Percentiles rank a stretch among this genome's conserved stretches.
phyloP scores from a whole-genome alignment of 2,113 vertebrate species.

The Numida meleagris region DNA sequence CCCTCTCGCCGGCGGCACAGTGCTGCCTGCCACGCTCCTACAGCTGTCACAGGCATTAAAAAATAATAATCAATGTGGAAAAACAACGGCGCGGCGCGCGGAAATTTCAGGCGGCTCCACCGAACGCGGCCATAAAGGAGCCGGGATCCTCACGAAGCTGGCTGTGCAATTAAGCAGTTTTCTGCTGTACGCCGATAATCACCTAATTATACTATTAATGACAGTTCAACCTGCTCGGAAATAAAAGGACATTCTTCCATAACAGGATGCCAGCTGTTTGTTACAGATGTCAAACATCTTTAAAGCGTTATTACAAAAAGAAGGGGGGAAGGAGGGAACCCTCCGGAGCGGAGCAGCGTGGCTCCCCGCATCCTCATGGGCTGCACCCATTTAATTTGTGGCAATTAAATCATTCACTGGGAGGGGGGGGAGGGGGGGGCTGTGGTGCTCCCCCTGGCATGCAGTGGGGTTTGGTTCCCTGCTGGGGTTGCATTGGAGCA shows the following conservation, averaged over 20 bases:
- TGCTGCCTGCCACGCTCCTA: slow-evolving; percentile 24
- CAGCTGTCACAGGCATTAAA: slow-evolving; percentile 75
- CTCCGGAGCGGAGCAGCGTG: slow-evolving; percentile 27
- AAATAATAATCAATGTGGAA: slow-evolving; percentile 55
- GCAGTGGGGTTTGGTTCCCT: background rate
- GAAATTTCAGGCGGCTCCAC: slow-evolving; percentile 75
- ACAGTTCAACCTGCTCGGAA: slow-evolving; percentile 86
- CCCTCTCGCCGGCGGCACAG: background rate
- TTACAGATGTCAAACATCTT: slow-evolving; percentile 87
- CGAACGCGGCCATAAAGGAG: slow-evolving; percentile 79
- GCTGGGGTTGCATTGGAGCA: background rate
- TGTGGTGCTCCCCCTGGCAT: background rate
- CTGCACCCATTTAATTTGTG: background rate
- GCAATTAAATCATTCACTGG: background rate
- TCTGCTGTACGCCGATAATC: slow-evolving; percentile 85
- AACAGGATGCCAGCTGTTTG: slow-evolving; percentile 84
- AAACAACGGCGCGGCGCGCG: slow-evolving; percentile 70
- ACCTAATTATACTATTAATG: slow-evolving; percentile 90
- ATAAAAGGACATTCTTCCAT: slow-evolving; percentile 84
- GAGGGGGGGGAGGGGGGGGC: background rate
- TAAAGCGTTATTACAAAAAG: slow-evolving; percentile 76
- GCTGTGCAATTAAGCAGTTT: slow-evolving; percentile 85
- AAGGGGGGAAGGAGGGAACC: slow-evolving; percentile 6
- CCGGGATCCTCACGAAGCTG: slow-evolving; percentile 72
- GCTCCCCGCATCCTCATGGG: background rate